phyloP scores from a whole-genome alignment of 2,888 invertebrate species.

The Tetrapedia diversipes region DNA sequence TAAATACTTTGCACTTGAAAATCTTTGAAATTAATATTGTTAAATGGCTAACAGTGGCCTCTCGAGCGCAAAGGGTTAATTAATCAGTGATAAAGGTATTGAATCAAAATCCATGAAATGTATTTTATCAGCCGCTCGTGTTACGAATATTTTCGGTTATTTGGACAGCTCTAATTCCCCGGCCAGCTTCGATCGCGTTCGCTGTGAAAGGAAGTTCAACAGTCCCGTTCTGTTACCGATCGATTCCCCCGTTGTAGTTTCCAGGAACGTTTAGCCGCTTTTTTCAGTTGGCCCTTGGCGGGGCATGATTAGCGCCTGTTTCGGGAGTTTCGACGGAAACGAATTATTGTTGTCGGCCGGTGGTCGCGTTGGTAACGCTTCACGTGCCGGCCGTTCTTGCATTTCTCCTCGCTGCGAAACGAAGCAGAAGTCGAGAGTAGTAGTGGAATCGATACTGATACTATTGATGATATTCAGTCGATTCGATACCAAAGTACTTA shows the following conservation, averaged over 20 bases:
- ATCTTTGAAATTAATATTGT: too few species aligned
- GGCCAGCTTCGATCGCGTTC: slow-evolving; percentile 34
- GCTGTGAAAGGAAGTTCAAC: slow-evolving; percentile 46
- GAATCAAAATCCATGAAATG: neutral
- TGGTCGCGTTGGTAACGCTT: slow-evolving; percentile 78
- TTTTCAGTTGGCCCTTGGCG: slow-evolving; percentile 52
- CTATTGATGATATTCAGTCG: too few species aligned
- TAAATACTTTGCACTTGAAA: too few species aligned
- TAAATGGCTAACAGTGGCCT: too few species aligned
- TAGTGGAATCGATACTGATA: too few species aligned
- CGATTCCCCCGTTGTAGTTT: slow-evolving; percentile 71
- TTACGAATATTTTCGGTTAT: slow-evolving; percentile 10
- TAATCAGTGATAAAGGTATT: too few species aligned
- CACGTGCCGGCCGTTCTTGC: slow-evolving; percentile 24
- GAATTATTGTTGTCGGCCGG: slow-evolving; percentile 71
- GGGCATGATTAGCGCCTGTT: slow-evolving; percentile 67
- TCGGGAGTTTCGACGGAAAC: slow-evolving; percentile 67
- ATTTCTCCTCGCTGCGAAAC: slow-evolving; percentile 12
- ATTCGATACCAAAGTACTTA: too few species aligned
- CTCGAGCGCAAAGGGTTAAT: too few species aligned
- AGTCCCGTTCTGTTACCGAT: slow-evolving; percentile 65
- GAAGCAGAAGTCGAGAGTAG: slow-evolving; percentile 5
- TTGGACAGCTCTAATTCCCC: slow-evolving; percentile 16
- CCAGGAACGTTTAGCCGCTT: slow-evolving; percentile 62
- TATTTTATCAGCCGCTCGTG: neutral